These are phyloP conservation scores for Cinclus cinclus DNA, from an alignment of 2,113 vertebrate genomes.

Conservation along the genomic window DNA sequence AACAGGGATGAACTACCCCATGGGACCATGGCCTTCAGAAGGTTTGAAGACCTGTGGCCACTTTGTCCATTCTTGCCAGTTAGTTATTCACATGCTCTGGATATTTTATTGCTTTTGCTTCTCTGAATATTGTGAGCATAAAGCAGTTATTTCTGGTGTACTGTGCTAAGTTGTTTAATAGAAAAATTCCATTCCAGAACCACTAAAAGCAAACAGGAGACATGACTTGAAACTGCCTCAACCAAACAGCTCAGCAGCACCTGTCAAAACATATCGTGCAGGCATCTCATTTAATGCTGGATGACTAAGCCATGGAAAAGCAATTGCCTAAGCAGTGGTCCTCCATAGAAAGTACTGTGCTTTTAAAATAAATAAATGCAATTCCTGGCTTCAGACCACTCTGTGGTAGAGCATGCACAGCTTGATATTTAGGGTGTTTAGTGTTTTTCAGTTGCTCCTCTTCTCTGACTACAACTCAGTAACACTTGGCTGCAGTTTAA, in stretches of 20 bases:
- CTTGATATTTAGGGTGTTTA: background rate
- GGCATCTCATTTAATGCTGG: background rate
- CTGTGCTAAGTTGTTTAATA: background rate
- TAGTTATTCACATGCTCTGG: background rate
- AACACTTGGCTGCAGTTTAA: background rate
- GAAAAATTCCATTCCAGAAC: constrained; percentile 34
- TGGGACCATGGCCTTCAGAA: background rate
- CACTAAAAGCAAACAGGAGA: constrained; percentile 27
- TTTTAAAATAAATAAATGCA: background rate
- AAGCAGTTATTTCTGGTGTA: background rate
- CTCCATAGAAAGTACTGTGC: background rate
- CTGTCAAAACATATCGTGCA: constrained; percentile 47
- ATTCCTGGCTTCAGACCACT: background rate
- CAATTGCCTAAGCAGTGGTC: background rate
- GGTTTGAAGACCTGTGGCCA: background rate
- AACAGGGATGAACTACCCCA: background rate
- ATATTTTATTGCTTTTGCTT: background rate
- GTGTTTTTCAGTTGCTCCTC: background rate
- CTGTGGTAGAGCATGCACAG: background rate
- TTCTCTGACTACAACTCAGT: background rate
- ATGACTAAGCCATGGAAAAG: constrained; percentile 42
- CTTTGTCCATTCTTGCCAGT: background rate
- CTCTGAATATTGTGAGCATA: background rate
- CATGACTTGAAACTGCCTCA: constrained; percentile 34
- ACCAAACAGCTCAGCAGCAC: constrained; percentile 31